A percentile compares a stretch with the other conserved stretches of the same genome.
Conservation (phyloP, 2,797 vertebrate species). For the Coilia nasus region DNA sequence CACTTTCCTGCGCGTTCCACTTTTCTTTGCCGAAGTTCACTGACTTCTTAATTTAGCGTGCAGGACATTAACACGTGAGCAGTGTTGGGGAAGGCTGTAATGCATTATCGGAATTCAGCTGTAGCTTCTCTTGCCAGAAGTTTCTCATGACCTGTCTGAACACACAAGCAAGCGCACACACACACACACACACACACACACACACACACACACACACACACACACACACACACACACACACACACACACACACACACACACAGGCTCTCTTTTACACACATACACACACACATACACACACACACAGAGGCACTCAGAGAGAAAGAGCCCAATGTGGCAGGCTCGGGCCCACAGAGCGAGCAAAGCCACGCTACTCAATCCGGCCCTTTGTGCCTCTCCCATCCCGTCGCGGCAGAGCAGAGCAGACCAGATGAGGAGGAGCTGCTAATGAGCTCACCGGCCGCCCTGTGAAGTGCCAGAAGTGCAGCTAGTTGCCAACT, state of each 20-base stretch:
- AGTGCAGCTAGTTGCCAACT: constrained; percentile 53
- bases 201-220: background rate
- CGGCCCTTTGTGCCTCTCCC: constrained; percentile 34
- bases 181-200: no score
- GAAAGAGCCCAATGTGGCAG: constrained; percentile 25
- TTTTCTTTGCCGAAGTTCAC: background rate
- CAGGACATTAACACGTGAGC: background rate
- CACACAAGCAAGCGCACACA: background rate
- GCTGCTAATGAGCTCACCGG: constrained; percentile 50
- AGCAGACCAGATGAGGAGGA: constrained; percentile 42
- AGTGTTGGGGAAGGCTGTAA: background rate
- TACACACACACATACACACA: no score
- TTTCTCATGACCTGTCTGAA: background rate
- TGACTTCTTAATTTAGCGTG: constrained; percentile 12
- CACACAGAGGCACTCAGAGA: constrained; percentile 7
- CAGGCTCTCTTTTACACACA: no score
- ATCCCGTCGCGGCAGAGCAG: background rate
- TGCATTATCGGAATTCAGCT: background rate
- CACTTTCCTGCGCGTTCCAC: background rate
- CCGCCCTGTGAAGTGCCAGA: constrained; percentile 46
- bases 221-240: background rate
- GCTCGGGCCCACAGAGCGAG: constrained; percentile 13
- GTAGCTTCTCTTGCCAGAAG: background rate
- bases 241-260: no score
- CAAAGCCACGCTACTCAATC: constrained; percentile 28